Percentiles rank a stretch among this genome's conserved stretches.
Evolutionary conservation across 2,888 invertebrate species (phyloP).

Genomic region (Thera britannica): DNA sequence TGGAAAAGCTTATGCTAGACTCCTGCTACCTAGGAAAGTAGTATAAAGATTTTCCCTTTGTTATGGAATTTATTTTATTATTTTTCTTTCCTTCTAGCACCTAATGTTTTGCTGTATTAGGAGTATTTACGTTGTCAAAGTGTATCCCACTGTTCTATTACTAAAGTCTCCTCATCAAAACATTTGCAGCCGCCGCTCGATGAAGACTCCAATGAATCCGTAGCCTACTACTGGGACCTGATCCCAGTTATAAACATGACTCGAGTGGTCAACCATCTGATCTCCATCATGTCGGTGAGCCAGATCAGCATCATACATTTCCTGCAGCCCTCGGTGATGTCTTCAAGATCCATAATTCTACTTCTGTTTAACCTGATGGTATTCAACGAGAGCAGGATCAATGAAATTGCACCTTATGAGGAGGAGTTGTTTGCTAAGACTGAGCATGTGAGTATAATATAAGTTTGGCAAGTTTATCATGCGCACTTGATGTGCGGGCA

Average conservation of each 20-base stretch:
- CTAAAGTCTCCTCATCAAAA: slow-evolving; percentile 18
- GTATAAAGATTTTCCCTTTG: no score
- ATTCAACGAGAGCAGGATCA: slow-evolving; percentile 60
- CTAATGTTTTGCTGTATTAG: no score
- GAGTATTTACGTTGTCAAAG: no score
- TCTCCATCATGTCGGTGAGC: slow-evolving; percentile 53
- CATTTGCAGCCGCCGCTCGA: slow-evolving; percentile 61
- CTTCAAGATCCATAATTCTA: slow-evolving; percentile 62
- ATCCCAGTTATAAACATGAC: slow-evolving; percentile 72
- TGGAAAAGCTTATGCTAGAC: no score
- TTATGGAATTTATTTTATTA: no score
- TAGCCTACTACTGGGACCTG: slow-evolving; percentile 69
- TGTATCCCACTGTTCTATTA: neutral
- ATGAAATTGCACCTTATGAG: slow-evolving; percentile 64
- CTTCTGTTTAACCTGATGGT: slow-evolving; percentile 65
- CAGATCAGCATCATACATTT: slow-evolving; percentile 59
- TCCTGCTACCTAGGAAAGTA: no score
- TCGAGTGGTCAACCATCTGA: slow-evolving; percentile 63
- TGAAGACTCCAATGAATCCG: slow-evolving; percentile 63
- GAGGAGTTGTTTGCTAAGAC: slow-evolving; percentile 60
- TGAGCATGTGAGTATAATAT: slow-evolving; percentile 47
- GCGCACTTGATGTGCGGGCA: no score
- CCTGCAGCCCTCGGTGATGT: slow-evolving; percentile 60
- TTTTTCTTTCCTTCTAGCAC: no score
- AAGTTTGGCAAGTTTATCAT: no score